phyloP scores from a whole-genome alignment of 2,797 vertebrate genomes.

The Megaceryle alcyon region DNA sequence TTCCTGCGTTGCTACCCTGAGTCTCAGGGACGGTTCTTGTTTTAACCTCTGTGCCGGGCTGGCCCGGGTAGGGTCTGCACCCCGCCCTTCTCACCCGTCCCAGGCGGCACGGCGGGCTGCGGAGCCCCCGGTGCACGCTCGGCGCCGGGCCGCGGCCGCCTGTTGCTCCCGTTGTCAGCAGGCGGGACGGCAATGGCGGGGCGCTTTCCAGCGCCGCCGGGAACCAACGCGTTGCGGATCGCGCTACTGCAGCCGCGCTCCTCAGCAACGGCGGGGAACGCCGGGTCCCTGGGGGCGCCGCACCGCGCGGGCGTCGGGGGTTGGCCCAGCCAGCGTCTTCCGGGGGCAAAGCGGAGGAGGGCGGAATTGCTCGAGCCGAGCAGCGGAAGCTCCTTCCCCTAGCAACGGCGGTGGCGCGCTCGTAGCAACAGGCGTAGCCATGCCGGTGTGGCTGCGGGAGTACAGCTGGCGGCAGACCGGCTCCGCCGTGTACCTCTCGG shows the following conservation, averaged over 20 bases:
- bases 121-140: not conserved
- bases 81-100: not conserved
- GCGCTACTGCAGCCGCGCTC: not conserved
- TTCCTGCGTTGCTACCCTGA: not conserved
- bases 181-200: not conserved
- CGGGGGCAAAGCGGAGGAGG: not conserved
- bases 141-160: not conserved
- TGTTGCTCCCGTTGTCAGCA: not conserved
- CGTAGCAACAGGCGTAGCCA: not conserved
- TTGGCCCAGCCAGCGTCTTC: fast-evolving
- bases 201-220: too few relatives aligned
- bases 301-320: too few relatives aligned
- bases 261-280: not conserved
- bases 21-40: too few relatives aligned
- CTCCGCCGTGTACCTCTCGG: constrained; percentile 78
- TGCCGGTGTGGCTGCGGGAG: constrained; percentile 85
- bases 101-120: not conserved
- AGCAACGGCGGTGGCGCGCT: not conserved
- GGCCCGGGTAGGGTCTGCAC: not conserved
- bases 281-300: too few relatives aligned
- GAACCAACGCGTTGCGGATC: too few relatives aligned
- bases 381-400: not conserved
- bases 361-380: constrained; percentile 8
- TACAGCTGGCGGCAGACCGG: constrained; percentile 87
- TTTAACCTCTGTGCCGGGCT: fast-evolving